Percentiles rank a stretch among this genome's conserved stretches.
These are phyloP conservation scores for Balearica regulorum DNA, from an alignment of 2,797 vertebrate species.

Conservation along the genomic window DNA sequence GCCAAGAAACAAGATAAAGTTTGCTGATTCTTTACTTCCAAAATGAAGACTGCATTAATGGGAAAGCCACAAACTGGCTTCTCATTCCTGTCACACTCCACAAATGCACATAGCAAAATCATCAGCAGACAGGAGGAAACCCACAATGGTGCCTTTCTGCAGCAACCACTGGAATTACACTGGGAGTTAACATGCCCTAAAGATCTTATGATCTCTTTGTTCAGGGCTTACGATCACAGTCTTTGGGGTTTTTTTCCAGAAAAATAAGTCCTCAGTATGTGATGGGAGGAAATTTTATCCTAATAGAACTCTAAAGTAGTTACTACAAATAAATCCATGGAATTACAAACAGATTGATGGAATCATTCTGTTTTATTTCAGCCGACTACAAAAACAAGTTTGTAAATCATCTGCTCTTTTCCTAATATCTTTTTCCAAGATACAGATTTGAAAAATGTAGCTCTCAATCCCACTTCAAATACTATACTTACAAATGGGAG, in stretches of 20 bases:
- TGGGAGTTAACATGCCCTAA: background rate
- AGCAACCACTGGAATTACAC: background rate
- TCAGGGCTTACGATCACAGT: background rate
- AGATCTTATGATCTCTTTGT: background rate
- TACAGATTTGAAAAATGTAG: background rate
- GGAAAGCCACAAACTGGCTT: slow-evolving; percentile 50
- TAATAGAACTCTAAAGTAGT: background rate
- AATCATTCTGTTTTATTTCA: background rate
- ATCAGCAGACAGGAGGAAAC: background rate
- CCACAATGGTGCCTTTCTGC: background rate
- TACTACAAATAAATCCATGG: background rate
- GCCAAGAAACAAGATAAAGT: slow-evolving; percentile 11
- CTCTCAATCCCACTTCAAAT: background rate
- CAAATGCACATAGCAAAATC: slow-evolving; percentile 11
- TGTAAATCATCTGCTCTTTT: background rate
- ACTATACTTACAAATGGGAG: background rate
- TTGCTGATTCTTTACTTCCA: slow-evolving; percentile 54
- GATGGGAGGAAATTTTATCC: background rate
- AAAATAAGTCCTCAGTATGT: background rate
- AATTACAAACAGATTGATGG: background rate
- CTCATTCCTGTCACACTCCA: background rate
- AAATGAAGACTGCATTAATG: slow-evolving; percentile 40
- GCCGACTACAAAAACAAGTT: background rate
- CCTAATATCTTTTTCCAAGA: background rate
- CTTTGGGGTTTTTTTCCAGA: slow-evolving; percentile 3